Conservation (phyloP, 1,140 invertebrate species). For the Ceratina calcarata region DNA sequence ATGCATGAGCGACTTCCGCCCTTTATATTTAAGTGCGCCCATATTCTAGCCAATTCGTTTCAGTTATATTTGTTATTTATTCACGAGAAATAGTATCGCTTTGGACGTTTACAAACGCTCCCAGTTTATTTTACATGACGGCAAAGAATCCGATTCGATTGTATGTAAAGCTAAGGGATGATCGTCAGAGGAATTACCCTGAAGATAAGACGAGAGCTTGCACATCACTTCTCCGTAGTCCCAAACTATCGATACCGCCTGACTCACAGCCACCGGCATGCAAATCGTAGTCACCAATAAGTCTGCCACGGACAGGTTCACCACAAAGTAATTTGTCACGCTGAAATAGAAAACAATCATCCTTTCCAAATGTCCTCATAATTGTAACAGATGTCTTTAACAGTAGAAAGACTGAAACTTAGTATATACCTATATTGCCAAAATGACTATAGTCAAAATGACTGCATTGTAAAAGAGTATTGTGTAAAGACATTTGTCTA, state of each 20-base stretch:
- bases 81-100: too few relatives aligned
- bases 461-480: too few relatives aligned
- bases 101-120: too few relatives aligned
- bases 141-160: neutral
- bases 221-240: conserved; percentile 86
- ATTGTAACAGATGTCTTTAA: too few relatives aligned
- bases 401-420: too few relatives aligned
- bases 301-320: conserved; percentile 93
- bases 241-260: conserved; percentile 86
- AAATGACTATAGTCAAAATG: too few relatives aligned
- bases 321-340: conserved; percentile 94
- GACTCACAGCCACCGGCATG: conserved; percentile 88
- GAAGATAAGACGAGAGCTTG: conserved; percentile 86
- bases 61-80: neutral
- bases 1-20: neutral
- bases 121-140: neutral
- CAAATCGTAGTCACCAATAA: conserved; percentile 91
- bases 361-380: neutral
- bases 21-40: too few relatives aligned
- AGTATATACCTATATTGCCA: too few relatives aligned
- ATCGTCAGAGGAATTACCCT: conserved; percentile 82
- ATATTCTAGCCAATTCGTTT: neutral
- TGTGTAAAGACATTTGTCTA: too few relatives aligned
- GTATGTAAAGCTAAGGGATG: neutral
- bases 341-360: conserved; percentile 81